Evolutionary conservation across 1,140 invertebrate genomes (phyloP).

Genomic region (Cardiocondyla obscurior): DNA sequence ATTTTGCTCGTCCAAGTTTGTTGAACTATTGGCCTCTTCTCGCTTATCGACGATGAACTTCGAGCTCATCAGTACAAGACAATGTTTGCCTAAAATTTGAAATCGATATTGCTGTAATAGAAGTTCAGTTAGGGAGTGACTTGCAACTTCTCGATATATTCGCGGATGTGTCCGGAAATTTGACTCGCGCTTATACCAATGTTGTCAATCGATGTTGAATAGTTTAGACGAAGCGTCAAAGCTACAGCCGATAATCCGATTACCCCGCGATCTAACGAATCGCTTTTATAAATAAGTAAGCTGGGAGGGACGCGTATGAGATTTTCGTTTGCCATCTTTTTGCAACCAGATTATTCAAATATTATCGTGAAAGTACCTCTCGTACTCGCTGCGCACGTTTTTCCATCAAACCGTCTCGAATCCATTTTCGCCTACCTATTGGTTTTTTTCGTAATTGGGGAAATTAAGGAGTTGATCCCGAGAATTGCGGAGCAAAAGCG

Average conservation of each 20-base stretch:
- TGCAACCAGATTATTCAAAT: background rate
- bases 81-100: constrained; percentile 20
- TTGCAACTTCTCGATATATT: background rate
- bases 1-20: background rate
- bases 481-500: background rate
- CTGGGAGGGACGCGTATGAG: background rate
- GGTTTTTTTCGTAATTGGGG: background rate
- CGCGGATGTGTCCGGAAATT: constrained; percentile 21
- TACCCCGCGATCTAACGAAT: background rate
- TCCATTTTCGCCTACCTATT: background rate
- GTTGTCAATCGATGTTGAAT: background rate
- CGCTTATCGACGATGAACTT: background rate
- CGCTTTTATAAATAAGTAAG: constrained; percentile 27
- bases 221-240: background rate
- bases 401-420: background rate
- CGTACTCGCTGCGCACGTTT: background rate
- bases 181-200: background rate
- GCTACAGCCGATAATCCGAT: background rate
- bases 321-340: background rate
- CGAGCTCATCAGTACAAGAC: constrained; percentile 9
- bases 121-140: background rate
- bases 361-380: background rate
- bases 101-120: constrained; percentile 8
- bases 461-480: background rate
- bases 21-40: background rate